These are phyloP conservation scores for Microctenopoma stevenorrisi DNA, from an alignment of 2,797 vertebrate genomes.

Conservation along the genomic window DNA sequence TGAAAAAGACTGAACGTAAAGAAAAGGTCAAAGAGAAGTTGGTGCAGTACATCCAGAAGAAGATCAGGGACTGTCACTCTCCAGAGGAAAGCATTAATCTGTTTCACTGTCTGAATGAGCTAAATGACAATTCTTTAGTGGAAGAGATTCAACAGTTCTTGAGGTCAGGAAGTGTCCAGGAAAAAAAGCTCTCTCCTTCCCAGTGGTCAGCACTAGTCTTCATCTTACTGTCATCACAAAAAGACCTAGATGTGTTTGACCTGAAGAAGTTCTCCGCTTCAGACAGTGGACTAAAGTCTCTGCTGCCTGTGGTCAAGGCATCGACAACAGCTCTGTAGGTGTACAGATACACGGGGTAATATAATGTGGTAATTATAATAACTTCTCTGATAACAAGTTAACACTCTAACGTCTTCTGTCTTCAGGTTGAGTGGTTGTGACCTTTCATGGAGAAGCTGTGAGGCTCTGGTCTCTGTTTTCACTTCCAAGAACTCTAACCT, in stretches of 20 bases:
- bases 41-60: conserved; percentile 16
- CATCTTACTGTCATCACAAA: not conserved
- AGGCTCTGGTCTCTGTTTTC: not conserved
- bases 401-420: not conserved
- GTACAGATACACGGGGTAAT: not conserved
- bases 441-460: not conserved
- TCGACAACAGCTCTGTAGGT: not conserved
- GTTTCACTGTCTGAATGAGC: conserved; percentile 36
- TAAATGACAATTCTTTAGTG: conserved; percentile 25
- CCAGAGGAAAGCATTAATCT: conserved; percentile 10
- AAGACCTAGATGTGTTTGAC: not conserved
- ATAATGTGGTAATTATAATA: not conserved
- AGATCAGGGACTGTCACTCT: not conserved
- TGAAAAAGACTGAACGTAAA: not conserved
- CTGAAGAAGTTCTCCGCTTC: not conserved
- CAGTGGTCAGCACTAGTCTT: not conserved
- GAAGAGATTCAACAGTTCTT: conserved; percentile 36
- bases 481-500: not conserved
- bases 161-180: not conserved
- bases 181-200: not conserved
- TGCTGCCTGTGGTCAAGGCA: not conserved
- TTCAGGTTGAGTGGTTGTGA: not conserved
- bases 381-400: not conserved
- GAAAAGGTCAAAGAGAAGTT: not conserved
- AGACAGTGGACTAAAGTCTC: not conserved